phyloP scores from a whole-genome alignment of 2,113 vertebrate species.

The Clarias magur region DNA sequence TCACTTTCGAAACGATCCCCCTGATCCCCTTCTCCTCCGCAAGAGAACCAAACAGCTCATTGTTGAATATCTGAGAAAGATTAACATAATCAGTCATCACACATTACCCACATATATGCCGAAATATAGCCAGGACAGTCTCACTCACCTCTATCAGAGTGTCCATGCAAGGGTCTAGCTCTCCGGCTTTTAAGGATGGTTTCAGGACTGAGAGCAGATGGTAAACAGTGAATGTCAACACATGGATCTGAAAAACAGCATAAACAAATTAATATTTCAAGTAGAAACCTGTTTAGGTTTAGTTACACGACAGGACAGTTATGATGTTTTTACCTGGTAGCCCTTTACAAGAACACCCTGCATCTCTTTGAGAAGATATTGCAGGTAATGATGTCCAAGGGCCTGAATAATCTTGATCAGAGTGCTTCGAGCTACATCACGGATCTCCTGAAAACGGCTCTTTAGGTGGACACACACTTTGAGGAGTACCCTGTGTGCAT shows the following conservation, averaged over 20 bases:
- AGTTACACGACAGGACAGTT: background rate
- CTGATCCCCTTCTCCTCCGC: conserved; percentile 96
- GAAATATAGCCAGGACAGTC: background rate
- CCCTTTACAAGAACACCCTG: conserved; percentile 84
- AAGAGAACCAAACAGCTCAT: conserved; percentile 87
- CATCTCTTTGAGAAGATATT: conserved; percentile 92
- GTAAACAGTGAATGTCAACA: conserved; percentile 91
- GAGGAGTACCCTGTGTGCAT: conserved; percentile 81
- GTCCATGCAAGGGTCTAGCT: conserved; percentile 87
- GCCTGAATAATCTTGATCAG: conserved; percentile 89
- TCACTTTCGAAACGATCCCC: conserved; percentile 92
- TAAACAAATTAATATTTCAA: conserved; percentile 14
- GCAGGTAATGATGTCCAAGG: conserved; percentile 83
- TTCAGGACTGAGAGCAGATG: conserved; percentile 81
- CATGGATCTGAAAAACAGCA: conserved; percentile 80
- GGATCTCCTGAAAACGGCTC: conserved; percentile 92
- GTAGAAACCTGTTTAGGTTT: background rate
- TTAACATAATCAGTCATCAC: background rate
- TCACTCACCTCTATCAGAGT: conserved; percentile 82
- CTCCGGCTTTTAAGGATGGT: conserved; percentile 78
- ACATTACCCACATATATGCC: background rate
- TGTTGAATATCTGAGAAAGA: conserved; percentile 85
- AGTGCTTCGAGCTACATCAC: conserved; percentile 88
- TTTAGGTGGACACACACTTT: conserved; percentile 90
- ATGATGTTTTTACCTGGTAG: conserved; percentile 81